Evolutionary conservation across 1,140 invertebrate species (phyloP).

Genomic region (Vanessa tameamea): DNA sequence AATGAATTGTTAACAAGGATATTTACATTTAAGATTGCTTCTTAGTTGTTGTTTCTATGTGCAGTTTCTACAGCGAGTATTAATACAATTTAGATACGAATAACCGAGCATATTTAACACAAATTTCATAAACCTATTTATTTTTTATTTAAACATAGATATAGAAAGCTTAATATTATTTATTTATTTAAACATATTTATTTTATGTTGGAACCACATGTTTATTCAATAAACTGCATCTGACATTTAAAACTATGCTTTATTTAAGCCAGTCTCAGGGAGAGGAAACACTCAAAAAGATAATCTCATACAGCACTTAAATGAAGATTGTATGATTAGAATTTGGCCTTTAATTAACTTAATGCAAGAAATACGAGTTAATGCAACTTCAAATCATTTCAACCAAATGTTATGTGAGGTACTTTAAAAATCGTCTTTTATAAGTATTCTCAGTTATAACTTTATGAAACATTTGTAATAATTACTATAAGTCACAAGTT

Average conservation of each 20-base stretch:
- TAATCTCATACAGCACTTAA: slow-evolving; percentile 16
- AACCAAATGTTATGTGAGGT: too few species aligned
- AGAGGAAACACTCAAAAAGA: slow-evolving; percentile 14
- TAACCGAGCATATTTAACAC: too few species aligned
- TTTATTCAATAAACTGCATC: slow-evolving; percentile 18
- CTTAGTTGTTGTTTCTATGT: slow-evolving; percentile 9
- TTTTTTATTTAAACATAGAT: too few species aligned
- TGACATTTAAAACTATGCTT: slow-evolving; percentile 31
- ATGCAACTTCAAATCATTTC: too few species aligned
- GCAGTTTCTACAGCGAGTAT: neutral
- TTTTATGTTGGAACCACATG: slow-evolving; percentile 11
- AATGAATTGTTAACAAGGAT: slow-evolving; percentile 40
- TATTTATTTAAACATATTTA: neutral
- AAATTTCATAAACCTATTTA: too few species aligned
- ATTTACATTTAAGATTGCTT: slow-evolving; percentile 31
- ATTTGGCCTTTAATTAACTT: slow-evolving; percentile 22
- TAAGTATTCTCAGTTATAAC: too few species aligned
- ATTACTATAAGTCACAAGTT: neutral
- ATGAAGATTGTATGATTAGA: slow-evolving; percentile 16
- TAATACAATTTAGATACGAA: neutral
- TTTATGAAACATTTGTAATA: neutral
- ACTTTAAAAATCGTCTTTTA: too few species aligned
- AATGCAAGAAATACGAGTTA: slow-evolving; percentile 14
- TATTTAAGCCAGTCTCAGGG: slow-evolving; percentile 13
- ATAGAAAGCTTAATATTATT: too few species aligned